Evolutionary conservation across 2,797 vertebrate genomes (phyloP).

Genomic region (Betta splendens): DNA sequence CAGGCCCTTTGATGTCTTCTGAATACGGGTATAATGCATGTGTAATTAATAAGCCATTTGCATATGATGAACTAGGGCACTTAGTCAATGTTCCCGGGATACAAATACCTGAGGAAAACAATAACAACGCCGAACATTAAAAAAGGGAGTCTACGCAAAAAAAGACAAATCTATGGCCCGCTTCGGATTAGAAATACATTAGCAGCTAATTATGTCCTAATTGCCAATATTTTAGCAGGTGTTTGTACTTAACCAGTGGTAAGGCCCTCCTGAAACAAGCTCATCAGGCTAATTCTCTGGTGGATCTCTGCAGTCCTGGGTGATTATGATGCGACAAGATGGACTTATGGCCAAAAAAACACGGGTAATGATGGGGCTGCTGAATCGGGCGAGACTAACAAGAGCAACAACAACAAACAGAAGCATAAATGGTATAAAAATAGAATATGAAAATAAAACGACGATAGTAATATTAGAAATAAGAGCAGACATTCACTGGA

Average conservation of each 20-base stretch:
- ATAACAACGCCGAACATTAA: constrained; percentile 89
- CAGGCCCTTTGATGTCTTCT: constrained; percentile 88
- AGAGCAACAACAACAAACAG: constrained; percentile 11
- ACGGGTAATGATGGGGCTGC: constrained; percentile 51
- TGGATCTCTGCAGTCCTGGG: constrained; percentile 77
- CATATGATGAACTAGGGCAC: constrained; percentile 96
- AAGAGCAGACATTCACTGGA: not conserved
- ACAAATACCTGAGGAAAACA: constrained; percentile 95
- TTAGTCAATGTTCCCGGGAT: constrained; percentile 98
- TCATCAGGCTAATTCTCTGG: constrained; percentile 88
- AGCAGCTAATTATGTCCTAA: constrained; percentile 99
- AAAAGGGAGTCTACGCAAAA: constrained; percentile 91
- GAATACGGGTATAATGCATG: constrained; percentile 93
- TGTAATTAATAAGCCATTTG: constrained; percentile 99
- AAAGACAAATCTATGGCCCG: constrained; percentile 97
- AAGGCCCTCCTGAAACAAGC: constrained; percentile 92
- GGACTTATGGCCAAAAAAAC: constrained; percentile 65
- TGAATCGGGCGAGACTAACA: constrained; percentile 19
- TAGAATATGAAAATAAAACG: too few species aligned
- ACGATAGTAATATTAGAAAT: not conserved
- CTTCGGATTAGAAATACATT: constrained; percentile 98
- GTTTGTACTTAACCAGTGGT: constrained; percentile 96
- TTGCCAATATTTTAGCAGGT: constrained; percentile 99
- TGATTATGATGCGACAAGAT: constrained; percentile 73
- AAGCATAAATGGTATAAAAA: constrained; percentile 8